Evolutionary conservation across 2,888 invertebrate species (phyloP).

Genomic region (Philereme transversata): DNA sequence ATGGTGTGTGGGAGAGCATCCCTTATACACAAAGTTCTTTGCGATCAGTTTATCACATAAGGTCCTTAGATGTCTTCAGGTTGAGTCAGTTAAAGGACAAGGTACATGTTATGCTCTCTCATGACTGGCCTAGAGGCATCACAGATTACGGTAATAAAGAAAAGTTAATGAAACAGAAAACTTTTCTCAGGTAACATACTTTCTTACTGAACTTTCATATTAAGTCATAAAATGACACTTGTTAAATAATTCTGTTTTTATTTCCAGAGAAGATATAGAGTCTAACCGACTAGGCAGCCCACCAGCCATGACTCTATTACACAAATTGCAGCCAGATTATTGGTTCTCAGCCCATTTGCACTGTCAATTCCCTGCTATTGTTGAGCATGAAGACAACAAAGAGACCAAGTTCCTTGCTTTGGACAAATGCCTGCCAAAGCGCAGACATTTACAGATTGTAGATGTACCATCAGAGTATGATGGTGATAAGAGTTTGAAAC

Average conservation of each 20-base stretch:
- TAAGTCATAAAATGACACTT: no score
- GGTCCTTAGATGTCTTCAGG: conserved; percentile 90
- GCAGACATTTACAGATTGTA: conserved; percentile 94
- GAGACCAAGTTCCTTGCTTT: conserved; percentile 94
- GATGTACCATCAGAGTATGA: conserved; percentile 84
- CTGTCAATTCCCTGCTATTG: conserved; percentile 95
- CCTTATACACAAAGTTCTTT: conserved; percentile 92
- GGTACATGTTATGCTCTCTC: conserved; percentile 95
- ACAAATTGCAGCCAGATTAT: conserved; percentile 91
- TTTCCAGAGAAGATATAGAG: conserved; percentile 91
- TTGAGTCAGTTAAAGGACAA: conserved; percentile 89
- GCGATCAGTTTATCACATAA: conserved; percentile 95
- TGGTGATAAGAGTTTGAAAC: conserved; percentile 83
- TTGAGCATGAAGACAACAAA: conserved; percentile 86
- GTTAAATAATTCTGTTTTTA: background rate
- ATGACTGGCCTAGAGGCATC: conserved; percentile 98
- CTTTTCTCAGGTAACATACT: conserved; percentile 88
- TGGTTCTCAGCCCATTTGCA: conserved; percentile 99
- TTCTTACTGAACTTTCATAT: no score
- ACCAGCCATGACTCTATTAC: conserved; percentile 92
- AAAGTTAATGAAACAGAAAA: conserved; percentile 89
- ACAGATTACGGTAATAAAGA: conserved; percentile 92
- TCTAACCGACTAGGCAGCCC: conserved; percentile 93
- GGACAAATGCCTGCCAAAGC: conserved; percentile 97
- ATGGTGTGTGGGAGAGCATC: conserved; percentile 93